Base-by-base conservation (phyloP, 2,113 vertebrate genomes). In the Cephalopterus ornatus region DNA sequence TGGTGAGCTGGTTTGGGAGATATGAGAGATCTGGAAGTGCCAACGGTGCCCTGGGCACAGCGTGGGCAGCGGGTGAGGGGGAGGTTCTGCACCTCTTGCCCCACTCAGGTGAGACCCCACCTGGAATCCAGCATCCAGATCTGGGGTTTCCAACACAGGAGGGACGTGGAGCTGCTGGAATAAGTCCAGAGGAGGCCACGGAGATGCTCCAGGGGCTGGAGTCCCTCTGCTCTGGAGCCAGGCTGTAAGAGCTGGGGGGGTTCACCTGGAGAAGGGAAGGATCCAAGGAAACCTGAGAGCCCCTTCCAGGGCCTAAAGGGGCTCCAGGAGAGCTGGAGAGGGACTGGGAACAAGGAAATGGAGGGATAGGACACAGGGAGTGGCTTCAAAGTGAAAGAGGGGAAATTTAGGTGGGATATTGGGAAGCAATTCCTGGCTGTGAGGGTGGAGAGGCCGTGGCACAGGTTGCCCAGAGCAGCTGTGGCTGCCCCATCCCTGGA, bases 21-120 rank as follows among this genome's bases (percentile, higher is more conserved):
- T 6, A 0, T 19, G 50, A 7, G 66, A 75, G 42, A 21, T 20
- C 11, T 63, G 59, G 37, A 18, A 41, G 20, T 19, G 65, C 28
- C 55, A 39, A 6, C 0, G 30, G n/a, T 17, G 66, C 4, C 11
- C n/a, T 71, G 85, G 74, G 65, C 27, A 26, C 13, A 20, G 8
- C 0, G 1, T 22, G 49, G 35, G 35, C 42, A 61, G 37, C 27
- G 20, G 39, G 16, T 12, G 0, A n/a, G 2, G 39, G 14, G 47
- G 22, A 5, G 10, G 37, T 78, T 30, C 65, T 87, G 46, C 32
- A 9, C n/a, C 33, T 35, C 56, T 58, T 58, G 58, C 35, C 59
- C n/a, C 21, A 0, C 1, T 17, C 44, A 13, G 72, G 44, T 86
- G 84, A 59, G 53, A 37, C 21, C 50, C 32, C 61, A 49, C 42